phyloP scores from a whole-genome alignment of 2,797 vertebrate genomes.

The Muscicapa striata region DNA sequence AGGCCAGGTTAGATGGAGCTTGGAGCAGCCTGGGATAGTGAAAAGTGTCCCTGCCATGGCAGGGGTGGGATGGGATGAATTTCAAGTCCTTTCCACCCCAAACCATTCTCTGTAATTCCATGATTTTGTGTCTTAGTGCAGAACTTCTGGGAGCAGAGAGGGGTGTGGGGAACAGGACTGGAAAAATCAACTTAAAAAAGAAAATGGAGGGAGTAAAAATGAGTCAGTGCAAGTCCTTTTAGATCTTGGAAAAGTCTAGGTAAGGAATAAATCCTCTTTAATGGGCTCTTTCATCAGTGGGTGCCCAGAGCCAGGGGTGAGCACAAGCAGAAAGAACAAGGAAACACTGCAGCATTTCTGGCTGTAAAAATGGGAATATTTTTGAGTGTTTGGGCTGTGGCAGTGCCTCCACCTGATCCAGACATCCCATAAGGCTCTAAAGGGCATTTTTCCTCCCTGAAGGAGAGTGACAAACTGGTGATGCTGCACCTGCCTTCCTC shows the following conservation, averaged over 20 bases:
- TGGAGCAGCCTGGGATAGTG: fast-evolving
- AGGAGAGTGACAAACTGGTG: neutral
- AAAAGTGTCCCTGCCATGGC: neutral
- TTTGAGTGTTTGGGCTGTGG: neutral
- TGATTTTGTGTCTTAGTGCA: neutral
- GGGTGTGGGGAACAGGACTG: neutral
- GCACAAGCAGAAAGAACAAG: neutral
- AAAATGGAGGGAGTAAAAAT: neutral
- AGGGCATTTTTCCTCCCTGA: neutral
- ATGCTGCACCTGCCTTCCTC: neutral
- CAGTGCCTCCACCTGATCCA: neutral
- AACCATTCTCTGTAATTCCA: neutral
- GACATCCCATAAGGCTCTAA: neutral
- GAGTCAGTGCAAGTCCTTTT: neutral
- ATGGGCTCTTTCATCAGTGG: neutral
- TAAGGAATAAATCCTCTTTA: fast-evolving
- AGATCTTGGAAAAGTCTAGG: neutral
- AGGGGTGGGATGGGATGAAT: neutral
- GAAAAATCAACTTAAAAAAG: neutral
- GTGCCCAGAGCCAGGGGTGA: neutral
- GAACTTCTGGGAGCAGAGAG: neutral
- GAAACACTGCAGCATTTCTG: neutral
- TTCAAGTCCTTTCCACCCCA: neutral
- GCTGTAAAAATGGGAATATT: neutral
- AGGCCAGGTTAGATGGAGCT: fast-evolving